Evolutionary conservation across 2,797 vertebrate genomes (phyloP).

Genomic region (Setipinna tenuifilis): DNA sequence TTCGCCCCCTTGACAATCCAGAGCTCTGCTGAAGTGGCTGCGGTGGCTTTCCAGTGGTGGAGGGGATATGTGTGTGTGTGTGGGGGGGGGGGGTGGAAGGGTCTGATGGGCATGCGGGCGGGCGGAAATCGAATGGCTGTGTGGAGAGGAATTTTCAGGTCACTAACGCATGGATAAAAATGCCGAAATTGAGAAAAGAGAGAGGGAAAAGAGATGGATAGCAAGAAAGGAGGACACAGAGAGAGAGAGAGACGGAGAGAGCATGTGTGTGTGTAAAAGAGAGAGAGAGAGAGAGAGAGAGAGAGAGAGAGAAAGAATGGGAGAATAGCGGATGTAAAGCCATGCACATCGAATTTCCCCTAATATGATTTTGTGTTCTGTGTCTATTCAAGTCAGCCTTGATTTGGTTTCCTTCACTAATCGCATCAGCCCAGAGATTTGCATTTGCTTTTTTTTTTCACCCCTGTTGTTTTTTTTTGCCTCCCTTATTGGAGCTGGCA

Average conservation of each 20-base stretch:
- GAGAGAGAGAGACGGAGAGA: slow-evolving; percentile 63
- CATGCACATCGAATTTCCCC: slow-evolving; percentile 81
- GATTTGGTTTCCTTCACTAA: slow-evolving; percentile 83
- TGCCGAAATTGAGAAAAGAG: slow-evolving; percentile 16
- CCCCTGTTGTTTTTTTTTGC: slow-evolving; percentile 57
- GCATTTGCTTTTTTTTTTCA: slow-evolving; percentile 74
- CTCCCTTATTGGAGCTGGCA: slow-evolving; percentile 75
- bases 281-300: slow-evolving; percentile 41
- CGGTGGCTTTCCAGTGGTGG: background rate
- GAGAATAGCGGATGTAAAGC: slow-evolving; percentile 71
- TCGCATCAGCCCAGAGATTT: slow-evolving; percentile 84
- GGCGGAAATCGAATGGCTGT: slow-evolving; percentile 25
- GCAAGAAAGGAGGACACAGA: slow-evolving; percentile 53
- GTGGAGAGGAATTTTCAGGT: slow-evolving; percentile 73
- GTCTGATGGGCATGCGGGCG: background rate
- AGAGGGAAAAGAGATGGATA: slow-evolving; percentile 54
- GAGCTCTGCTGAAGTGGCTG: slow-evolving; percentile 3
- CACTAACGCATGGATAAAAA: slow-evolving; percentile 62
- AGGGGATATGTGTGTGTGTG: no score
- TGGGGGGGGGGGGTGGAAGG: no score
- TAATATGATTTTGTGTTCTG: slow-evolving; percentile 87
- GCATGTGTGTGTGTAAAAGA: background rate
- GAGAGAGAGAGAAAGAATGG: slow-evolving; percentile 63
- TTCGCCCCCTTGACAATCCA: slow-evolving; percentile 24
- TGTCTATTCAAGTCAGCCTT: slow-evolving; percentile 84